Conservation (phyloP, 2,888 invertebrate species). For the Eupithecia pulchellata region DNA sequence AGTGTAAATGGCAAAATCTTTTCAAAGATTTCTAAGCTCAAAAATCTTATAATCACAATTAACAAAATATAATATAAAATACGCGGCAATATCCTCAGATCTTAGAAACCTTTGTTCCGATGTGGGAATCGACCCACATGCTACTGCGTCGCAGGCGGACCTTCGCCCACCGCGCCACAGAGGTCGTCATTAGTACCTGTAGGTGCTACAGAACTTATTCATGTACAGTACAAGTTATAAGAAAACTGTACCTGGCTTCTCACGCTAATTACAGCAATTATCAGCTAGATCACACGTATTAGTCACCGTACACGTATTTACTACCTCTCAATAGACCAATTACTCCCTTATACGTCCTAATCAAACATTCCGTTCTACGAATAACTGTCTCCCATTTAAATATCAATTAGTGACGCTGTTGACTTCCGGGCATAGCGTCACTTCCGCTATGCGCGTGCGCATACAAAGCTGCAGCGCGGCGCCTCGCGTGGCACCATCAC, state of each 20-base stretch:
- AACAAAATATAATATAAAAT: too few relatives aligned
- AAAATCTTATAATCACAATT: neutral
- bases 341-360: constrained; percentile 29
- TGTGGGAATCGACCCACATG: too few relatives aligned
- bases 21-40: neutral
- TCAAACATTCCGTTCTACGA: constrained; percentile 36
- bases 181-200: too few relatives aligned
- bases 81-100: too few relatives aligned
- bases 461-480: constrained; percentile 66
- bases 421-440: constrained; percentile 65
- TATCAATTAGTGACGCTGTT: constrained; percentile 71
- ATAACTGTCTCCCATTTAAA: constrained; percentile 63
- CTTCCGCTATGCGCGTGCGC: constrained; percentile 69
- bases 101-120: too few relatives aligned
- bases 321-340: constrained; percentile 9
- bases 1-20: neutral
- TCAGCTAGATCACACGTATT: neutral
- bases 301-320: neutral
- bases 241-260: constrained; percentile 2
- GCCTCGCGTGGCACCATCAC: constrained; percentile 61
- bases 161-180: too few relatives aligned
- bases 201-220: neutral
- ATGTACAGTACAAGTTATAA: neutral
- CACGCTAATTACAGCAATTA: constrained; percentile 2
- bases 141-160: too few relatives aligned